Conservation (phyloP, 1,140 invertebrate genomes). For the Drosophila fuyamai region DNA sequence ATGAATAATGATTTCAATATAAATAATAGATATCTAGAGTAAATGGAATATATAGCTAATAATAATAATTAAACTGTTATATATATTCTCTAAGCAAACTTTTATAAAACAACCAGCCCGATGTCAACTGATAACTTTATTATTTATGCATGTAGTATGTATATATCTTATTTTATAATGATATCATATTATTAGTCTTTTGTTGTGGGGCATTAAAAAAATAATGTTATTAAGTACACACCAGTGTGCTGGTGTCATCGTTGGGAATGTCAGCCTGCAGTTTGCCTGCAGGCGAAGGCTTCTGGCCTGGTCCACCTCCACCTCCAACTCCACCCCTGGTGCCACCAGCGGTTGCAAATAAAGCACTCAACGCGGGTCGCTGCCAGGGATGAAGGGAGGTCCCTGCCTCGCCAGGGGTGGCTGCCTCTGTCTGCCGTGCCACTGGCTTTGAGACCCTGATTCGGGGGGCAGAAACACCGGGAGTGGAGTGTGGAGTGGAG, state of each 20-base stretch:
- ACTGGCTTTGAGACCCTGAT: slow-evolving; percentile 11
- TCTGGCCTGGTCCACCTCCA: slow-evolving; percentile 15
- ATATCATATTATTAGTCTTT: too few relatives aligned
- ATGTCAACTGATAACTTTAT: too few relatives aligned
- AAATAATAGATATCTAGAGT: too few relatives aligned
- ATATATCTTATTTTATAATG: neutral
- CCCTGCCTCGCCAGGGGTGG: slow-evolving; percentile 25
- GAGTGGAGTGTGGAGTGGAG: slow-evolving; percentile 3
- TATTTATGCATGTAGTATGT: too few relatives aligned
- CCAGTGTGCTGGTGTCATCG: slow-evolving; percentile 44
- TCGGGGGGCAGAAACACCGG: slow-evolving; percentile 8
- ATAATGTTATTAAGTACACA: neutral
- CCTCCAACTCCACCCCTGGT: slow-evolving; percentile 14
- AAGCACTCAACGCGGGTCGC: slow-evolving; percentile 66
- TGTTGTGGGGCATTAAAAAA: too few relatives aligned
- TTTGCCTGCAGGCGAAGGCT: slow-evolving; percentile 45
- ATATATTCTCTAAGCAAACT: too few relatives aligned
- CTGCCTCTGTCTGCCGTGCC: slow-evolving; percentile 20
- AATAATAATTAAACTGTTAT: too few relatives aligned
- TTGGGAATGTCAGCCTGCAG: slow-evolving; percentile 56
- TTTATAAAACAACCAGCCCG: too few relatives aligned
- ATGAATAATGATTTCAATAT: too few relatives aligned
- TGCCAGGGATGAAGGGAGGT: slow-evolving; percentile 24
- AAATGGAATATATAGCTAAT: too few relatives aligned
- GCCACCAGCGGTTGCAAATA: slow-evolving; percentile 58